A percentile compares a stretch with the other conserved stretches of the same genome.
Evolutionary conservation across 2,888 invertebrate genomes (phyloP).

Genomic region (Cremastinae sp.): DNA sequence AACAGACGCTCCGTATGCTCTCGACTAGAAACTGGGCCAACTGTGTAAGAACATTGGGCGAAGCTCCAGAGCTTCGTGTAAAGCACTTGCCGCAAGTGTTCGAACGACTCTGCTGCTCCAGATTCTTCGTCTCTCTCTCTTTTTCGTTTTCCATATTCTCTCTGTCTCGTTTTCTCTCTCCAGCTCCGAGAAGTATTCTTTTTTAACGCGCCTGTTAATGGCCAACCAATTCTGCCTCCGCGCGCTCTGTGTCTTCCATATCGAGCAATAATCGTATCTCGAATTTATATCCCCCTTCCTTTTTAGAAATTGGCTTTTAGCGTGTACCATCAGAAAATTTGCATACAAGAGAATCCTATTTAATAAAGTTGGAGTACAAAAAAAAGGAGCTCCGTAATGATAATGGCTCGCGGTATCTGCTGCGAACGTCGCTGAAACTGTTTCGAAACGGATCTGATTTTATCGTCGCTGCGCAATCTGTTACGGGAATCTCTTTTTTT

Average conservation of each 20-base stretch:
- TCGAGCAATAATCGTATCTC: slow-evolving; percentile 57
- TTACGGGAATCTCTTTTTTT: too few relatives aligned
- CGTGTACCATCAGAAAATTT: slow-evolving; percentile 32
- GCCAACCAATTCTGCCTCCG: slow-evolving; percentile 43
- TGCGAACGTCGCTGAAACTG: background rate
- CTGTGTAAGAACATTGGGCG: slow-evolving; percentile 61
- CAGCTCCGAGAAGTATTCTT: slow-evolving; percentile 45
- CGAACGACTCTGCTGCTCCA: slow-evolving; percentile 42
- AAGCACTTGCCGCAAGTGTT: slow-evolving; percentile 62
- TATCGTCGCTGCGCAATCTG: background rate
- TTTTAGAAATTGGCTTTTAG: slow-evolving; percentile 40
- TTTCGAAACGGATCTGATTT: slow-evolving; percentile 32
- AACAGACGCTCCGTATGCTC: slow-evolving; percentile 50
- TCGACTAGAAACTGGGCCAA: slow-evolving; percentile 59
- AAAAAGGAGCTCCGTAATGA: slow-evolving; percentile 10
- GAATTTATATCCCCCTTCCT: slow-evolving; percentile 49
- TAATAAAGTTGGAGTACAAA: slow-evolving; percentile 13
- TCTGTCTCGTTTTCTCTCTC: slow-evolving; percentile 5
- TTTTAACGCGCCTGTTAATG: slow-evolving; percentile 58
- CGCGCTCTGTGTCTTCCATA: slow-evolving; percentile 16
- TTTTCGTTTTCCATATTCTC: background rate
- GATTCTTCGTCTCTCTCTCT: background rate
- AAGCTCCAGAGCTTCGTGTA: slow-evolving; percentile 62
- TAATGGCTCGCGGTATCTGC: background rate
- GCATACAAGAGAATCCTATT: slow-evolving; percentile 37